Conservation (phyloP, 2,113 vertebrate species). For the Thomomys bottae region DNA sequence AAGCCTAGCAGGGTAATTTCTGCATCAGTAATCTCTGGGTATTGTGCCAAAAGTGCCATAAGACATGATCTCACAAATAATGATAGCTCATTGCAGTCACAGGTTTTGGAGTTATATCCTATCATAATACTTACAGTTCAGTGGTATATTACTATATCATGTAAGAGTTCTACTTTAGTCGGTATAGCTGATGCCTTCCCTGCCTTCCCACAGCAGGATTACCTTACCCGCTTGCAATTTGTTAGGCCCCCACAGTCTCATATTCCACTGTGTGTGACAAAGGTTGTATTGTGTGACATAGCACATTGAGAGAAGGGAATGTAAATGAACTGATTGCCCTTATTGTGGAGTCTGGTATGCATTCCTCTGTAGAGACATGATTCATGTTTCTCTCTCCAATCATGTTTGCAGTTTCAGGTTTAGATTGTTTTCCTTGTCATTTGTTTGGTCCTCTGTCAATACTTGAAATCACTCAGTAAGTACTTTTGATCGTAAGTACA, state of each 20-base stretch:
- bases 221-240: background rate
- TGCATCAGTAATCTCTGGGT: background rate
- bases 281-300: background rate
- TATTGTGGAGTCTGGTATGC: background rate
- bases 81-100: background rate
- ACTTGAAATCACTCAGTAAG: constrained; percentile 28
- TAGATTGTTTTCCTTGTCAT: background rate
- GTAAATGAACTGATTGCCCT: background rate
- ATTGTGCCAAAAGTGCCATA: background rate
- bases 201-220: background rate
- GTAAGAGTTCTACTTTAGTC: background rate
- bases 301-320: background rate
- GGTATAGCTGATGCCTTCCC: background rate
- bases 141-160: background rate
- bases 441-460: background rate
- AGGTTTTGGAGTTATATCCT: background rate
- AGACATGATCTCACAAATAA: background rate
- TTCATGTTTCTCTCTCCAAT: background rate
- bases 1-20: background rate
- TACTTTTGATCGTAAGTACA: constrained; percentile 11
- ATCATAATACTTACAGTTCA: background rate
- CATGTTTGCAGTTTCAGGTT: background rate
- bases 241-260: background rate
- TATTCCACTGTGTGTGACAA: background rate
- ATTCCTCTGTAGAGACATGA: background rate